These are phyloP conservation scores for Ammodytes marinus DNA, from an alignment of 2,113 vertebrate genomes.

Conservation along the genomic window DNA sequence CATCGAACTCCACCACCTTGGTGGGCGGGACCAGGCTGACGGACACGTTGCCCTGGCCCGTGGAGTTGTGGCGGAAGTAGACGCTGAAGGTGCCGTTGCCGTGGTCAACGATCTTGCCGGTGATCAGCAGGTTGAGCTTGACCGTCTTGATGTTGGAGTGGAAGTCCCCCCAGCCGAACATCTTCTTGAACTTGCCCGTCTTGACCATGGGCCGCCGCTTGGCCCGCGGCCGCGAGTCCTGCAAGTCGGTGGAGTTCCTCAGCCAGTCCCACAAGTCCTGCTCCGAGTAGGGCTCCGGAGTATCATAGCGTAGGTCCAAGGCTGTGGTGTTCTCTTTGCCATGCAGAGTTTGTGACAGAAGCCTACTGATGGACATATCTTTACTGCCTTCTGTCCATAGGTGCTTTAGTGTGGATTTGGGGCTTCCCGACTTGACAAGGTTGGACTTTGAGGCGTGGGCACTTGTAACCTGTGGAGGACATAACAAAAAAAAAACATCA, in stretches of 20 bases:
- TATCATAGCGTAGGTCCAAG: conserved; percentile 96
- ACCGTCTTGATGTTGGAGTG: conserved; percentile 99
- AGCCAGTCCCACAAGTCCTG: conserved; percentile 99
- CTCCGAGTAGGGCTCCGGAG: conserved; percentile 97
- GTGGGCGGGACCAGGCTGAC: conserved; percentile 98
- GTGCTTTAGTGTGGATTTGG: conserved; percentile 95
- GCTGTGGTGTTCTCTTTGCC: conserved; percentile 96
- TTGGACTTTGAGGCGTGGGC: conserved; percentile 93
- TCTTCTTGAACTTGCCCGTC: conserved; percentile 99
- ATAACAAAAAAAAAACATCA: conserved; percentile 39
- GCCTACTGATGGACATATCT: conserved; percentile 97
- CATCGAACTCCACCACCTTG: conserved; percentile 98
- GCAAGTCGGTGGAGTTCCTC: conserved; percentile 96
- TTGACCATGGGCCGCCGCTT: conserved; percentile 98
- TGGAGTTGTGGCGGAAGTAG: conserved; percentile 99
- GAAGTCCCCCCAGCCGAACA: conserved; percentile 99
- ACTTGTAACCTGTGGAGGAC: conserved; percentile 87
- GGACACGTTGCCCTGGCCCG: conserved; percentile 98
- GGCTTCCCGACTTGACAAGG: conserved; percentile 92
- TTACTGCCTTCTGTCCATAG: conserved; percentile 99
- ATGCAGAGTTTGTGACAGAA: conserved; percentile 97
- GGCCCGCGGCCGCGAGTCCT: conserved; percentile 93
- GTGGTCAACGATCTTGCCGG: conserved; percentile 99
- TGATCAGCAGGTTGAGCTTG: conserved; percentile 98
- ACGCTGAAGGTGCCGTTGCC: conserved; percentile 99